Percentiles rank a stretch among this genome's conserved stretches.
These are phyloP conservation scores for Eristalis intricaria DNA, from an alignment of 2,888 invertebrate species.

Conservation along the genomic window DNA sequence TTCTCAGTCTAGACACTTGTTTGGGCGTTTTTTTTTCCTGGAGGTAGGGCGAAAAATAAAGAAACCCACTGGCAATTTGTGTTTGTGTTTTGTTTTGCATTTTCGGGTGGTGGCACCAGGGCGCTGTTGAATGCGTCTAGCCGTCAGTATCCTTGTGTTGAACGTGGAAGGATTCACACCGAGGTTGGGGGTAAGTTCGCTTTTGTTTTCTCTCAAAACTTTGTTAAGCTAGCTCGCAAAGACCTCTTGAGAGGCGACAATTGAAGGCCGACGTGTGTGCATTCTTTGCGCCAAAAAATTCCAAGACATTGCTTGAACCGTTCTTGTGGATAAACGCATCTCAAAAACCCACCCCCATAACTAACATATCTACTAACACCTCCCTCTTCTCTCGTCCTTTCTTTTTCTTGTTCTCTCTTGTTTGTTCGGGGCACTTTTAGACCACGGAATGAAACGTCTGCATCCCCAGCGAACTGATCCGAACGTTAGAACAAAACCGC, in stretches of 20 bases:
- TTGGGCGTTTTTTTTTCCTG: neutral
- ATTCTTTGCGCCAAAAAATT: no score
- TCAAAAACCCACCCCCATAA: neutral
- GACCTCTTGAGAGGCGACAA: no score
- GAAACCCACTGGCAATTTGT: neutral
- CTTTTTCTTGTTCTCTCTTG: neutral
- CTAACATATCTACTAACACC: neutral
- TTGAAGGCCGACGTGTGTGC: no score
- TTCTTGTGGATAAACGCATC: no score
- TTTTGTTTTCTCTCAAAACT: neutral
- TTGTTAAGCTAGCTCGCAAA: no score
- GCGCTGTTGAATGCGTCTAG: neutral
- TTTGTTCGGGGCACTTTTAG: constrained; percentile 9
- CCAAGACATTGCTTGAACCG: no score
- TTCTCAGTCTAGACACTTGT: constrained; percentile 56
- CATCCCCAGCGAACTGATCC: constrained; percentile 43
- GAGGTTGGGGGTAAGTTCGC: neutral
- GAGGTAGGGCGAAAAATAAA: no score
- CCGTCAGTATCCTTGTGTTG: no score
- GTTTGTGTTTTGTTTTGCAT: neutral
- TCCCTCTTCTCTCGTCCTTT: neutral
- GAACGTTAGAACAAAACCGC: constrained; percentile 21
- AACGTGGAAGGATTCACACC: no score
- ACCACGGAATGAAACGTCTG: constrained; percentile 73
- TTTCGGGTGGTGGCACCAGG: neutral